phyloP scores from a whole-genome alignment of 1,140 invertebrate species.

The Penaeus indicus region DNA sequence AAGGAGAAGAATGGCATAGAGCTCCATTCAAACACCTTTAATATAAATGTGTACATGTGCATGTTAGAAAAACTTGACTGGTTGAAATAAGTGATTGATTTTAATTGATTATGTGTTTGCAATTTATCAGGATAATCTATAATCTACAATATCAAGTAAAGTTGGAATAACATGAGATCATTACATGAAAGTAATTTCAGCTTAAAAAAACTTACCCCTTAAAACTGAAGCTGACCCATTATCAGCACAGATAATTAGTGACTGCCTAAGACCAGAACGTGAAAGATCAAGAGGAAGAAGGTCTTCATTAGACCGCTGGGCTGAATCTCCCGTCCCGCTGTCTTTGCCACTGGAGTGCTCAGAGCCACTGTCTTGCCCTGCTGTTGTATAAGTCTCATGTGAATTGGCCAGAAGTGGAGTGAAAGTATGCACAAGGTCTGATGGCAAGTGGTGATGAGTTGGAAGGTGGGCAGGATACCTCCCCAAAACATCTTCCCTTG shows the following conservation, averaged over 20 bases:
- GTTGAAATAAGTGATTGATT: too few relatives aligned
- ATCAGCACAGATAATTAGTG: conserved; percentile 48
- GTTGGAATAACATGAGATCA: too few relatives aligned
- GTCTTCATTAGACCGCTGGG: conserved; percentile 76
- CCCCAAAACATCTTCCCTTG: conserved; percentile 66
- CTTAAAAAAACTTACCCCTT: conserved; percentile 3
- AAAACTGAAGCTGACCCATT: conserved; percentile 15
- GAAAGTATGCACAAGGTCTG: conserved; percentile 47
- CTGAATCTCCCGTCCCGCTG: conserved; percentile 78
- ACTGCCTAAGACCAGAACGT: conserved; percentile 38
- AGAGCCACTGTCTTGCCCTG: conserved; percentile 70
- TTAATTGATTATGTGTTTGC: too few relatives aligned
- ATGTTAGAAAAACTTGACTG: too few relatives aligned
- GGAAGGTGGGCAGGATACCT: conserved; percentile 30
- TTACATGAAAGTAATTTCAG: too few relatives aligned
- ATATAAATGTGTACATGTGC: too few relatives aligned
- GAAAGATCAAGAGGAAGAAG: conserved; percentile 68
- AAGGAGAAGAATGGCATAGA: too few relatives aligned
- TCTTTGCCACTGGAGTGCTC: conserved; percentile 74
- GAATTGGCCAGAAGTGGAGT: conserved; percentile 28
- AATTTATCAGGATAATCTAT: too few relatives aligned
- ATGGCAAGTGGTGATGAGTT: conserved; percentile 42
- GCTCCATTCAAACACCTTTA: too few relatives aligned
- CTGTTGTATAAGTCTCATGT: conserved; percentile 25
- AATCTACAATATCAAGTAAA: too few relatives aligned